Evolutionary conservation across 2,113 vertebrate genomes (phyloP).

Genomic region (Raja brachyura): DNA sequence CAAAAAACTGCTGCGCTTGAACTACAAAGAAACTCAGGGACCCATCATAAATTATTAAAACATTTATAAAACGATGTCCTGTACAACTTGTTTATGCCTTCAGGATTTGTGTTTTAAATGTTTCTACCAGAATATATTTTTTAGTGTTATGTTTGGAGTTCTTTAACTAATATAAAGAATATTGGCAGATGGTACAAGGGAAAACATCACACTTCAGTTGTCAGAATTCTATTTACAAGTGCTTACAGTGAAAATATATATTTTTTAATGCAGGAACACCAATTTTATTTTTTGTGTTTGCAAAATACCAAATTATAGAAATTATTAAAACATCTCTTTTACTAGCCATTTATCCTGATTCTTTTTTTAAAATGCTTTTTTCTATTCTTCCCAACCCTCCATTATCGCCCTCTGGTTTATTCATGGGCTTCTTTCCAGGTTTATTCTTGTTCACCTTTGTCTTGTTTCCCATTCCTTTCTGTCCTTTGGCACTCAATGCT

Average conservation of each 20-base stretch:
- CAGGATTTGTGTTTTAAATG: not conserved
- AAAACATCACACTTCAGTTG: not conserved
- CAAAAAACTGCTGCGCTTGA: not conserved
- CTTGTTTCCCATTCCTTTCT: conserved; percentile 21
- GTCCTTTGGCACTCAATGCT: not conserved
- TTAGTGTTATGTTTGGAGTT: not conserved
- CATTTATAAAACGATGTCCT: not conserved
- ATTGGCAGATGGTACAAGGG: not conserved
- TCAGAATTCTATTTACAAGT: not conserved
- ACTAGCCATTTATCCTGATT: not conserved
- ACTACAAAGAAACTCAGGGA: not conserved
- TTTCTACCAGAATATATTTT: not conserved
- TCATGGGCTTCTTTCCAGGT: not conserved
- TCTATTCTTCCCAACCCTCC: not conserved
- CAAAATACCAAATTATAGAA: not conserved
- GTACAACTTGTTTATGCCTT: not conserved
- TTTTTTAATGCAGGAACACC: not conserved
- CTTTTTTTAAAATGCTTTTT: not conserved
- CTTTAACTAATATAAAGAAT: not conserved
- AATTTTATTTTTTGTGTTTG: not conserved
- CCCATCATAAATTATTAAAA: not conserved
- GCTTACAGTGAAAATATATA: not conserved
- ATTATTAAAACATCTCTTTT: not conserved
- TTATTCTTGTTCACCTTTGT: not conserved
- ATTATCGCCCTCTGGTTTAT: not conserved